Evolutionary conservation across 2,113 vertebrate genomes (phyloP), one percentile per base, ranked within the genome.

Genomic region (Orycteropus afer): DNA sequence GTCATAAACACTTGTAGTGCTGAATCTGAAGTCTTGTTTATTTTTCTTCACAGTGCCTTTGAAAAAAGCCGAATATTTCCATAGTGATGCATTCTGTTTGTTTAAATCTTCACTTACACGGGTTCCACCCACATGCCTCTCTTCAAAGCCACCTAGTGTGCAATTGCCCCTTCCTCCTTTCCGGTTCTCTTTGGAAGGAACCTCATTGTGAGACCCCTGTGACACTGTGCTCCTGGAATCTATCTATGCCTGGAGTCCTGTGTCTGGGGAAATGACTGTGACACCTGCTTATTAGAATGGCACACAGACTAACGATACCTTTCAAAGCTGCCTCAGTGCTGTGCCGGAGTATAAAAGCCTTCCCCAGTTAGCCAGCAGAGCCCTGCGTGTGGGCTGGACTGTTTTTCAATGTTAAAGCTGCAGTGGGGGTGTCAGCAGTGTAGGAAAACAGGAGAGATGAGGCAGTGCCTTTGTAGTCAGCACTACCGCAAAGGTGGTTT

Each of bases 71-170:
- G 1, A n/a, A 32, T 61, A 96, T 98, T 98, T 97, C 98, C 97
- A 96, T 97, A 96, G 98, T 86, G 97, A 97, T 96, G 55, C 23
- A 79, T 95, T 91, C 89, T 81, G 76, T 97, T 98, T 97, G 92
- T 96, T 97, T 96, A 69, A 97, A 79, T 80, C 77, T 85, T 85
- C 73, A 78, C 83, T 90, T 61, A 14, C 49, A 76, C 74, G 5
- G 73, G 55, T 90, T 90, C 84, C 82, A 81, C 71, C 91, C 76
- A 96, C 79, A 17, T 2, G 0, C 69, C 81, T 90, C 76, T 96
- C 95, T 91, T 85, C 96, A 80, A 22, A 82, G 77, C 45, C 93
- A 71, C 91, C 67, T 42, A 5, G 42, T 82, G 57, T 47, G 32
- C 81, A 74, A 4, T 51, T 67, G 0, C 37, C 91, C 80, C 34